A percentile compares a stretch with the other conserved stretches of the same genome.
Conservation (phyloP, 2,113 vertebrate genomes). For the Elanoides forficatus region DNA sequence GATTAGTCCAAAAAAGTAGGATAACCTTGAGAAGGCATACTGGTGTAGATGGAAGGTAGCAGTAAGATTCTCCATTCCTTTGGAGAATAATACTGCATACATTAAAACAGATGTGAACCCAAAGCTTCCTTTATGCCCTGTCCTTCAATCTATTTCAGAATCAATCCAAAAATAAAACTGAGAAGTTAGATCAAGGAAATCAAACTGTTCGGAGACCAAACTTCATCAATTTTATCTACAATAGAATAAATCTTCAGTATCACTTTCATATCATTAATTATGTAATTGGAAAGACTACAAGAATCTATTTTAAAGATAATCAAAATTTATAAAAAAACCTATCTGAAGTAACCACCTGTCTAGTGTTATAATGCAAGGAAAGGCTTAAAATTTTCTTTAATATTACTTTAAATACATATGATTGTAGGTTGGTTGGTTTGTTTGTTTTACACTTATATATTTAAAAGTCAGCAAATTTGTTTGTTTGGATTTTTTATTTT, state of each 20-base stretch:
- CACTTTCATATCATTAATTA: neutral
- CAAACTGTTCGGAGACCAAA: neutral
- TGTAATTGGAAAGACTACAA: neutral
- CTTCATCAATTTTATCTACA: neutral
- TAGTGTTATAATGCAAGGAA: neutral
- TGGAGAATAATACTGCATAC: neutral
- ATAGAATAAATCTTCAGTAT: neutral
- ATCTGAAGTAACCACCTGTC: neutral
- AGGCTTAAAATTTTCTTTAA: neutral
- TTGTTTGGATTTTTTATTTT: neutral
- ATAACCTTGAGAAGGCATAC: neutral
- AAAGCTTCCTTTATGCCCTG: neutral
- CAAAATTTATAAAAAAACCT: neutral
- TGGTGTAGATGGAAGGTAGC: neutral
- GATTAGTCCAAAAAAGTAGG: neutral
- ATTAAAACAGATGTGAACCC: neutral
- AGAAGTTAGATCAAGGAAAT: neutral
- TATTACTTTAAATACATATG: neutral
- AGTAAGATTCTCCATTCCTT: neutral
- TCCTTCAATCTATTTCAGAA: neutral
- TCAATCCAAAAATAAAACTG: neutral
- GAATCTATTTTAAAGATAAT: neutral
- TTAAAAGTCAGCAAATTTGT: neutral
- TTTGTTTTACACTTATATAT: neutral
- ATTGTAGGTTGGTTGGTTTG: neutral